Percentiles rank a stretch among this genome's conserved stretches.
These are phyloP conservation scores for Stenichneumon culpator DNA, from an alignment of 2,888 invertebrate genomes.

Conservation along the genomic window DNA sequence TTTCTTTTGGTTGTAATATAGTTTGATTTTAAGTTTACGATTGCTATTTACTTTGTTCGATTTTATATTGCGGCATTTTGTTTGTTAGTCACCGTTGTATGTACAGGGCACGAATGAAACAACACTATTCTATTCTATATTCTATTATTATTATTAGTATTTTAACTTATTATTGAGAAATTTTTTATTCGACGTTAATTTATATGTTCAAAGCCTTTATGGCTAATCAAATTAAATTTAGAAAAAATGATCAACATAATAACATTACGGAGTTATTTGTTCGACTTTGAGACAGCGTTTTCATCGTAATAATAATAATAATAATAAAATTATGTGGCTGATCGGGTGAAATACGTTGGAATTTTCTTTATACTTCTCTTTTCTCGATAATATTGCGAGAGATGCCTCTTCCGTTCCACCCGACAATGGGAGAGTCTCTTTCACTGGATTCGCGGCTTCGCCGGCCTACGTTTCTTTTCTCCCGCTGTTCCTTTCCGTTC, in stretches of 20 bases:
- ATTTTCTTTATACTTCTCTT: neutral
- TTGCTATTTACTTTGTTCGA: too few species aligned
- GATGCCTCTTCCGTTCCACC: constrained; percentile 26
- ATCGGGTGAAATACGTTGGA: neutral
- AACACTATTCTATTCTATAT: too few species aligned
- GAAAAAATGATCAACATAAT: neutral
- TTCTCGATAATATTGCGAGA: constrained; percentile 11
- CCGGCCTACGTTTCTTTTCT: constrained; percentile 40
- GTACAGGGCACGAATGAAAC: too few species aligned
- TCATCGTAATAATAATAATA: neutral
- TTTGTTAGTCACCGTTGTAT: too few species aligned
- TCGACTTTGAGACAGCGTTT: neutral
- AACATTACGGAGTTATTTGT: neutral
- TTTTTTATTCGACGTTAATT: neutral
- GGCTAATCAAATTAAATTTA: neutral
- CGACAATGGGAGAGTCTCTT: constrained; percentile 27
- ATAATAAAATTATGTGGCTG: neutral
- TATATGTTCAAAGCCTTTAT: neutral
- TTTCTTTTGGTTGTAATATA: too few species aligned
- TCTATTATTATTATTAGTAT: too few species aligned
- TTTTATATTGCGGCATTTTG: too few species aligned
- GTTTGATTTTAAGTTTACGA: too few species aligned
- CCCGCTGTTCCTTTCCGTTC: constrained; percentile 39
- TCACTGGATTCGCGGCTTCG: constrained; percentile 30
- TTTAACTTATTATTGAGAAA: too few species aligned